These are phyloP conservation scores for Platichthys flesus DNA, from an alignment of 2,113 vertebrate species.

Conservation along the genomic window DNA sequence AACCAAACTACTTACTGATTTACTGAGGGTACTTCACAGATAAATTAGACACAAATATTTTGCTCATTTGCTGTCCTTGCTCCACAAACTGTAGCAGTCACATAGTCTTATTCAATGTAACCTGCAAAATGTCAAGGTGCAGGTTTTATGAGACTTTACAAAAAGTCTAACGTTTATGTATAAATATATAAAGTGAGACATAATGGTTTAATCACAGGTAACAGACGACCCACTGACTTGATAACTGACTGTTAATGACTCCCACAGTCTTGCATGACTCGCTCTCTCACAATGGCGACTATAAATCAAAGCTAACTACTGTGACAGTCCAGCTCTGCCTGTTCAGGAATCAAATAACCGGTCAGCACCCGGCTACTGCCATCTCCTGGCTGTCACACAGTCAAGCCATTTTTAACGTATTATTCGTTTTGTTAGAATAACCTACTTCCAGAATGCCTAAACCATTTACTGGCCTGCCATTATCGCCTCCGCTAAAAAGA, in stretches of 20 bases:
- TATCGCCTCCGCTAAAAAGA: slow-evolving; percentile 23
- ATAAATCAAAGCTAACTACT: slow-evolving; percentile 7
- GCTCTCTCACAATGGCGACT: slow-evolving; percentile 8
- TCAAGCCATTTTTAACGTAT: not conserved
- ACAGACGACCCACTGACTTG: not conserved
- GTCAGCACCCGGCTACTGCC: slow-evolving; percentile 44
- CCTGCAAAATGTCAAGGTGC: not conserved
- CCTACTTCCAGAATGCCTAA: not conserved
- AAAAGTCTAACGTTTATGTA: too few species aligned
- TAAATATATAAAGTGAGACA: not conserved
- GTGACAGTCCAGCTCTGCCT: not conserved
- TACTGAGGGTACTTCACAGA: not conserved
- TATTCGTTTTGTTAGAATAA: not conserved
- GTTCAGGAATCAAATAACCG: slow-evolving; percentile 24
- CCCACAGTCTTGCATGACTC: not conserved
- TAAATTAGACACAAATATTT: too few species aligned
- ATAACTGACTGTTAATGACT: slow-evolving; percentile 9
- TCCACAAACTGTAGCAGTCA: not conserved
- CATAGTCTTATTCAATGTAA: not conserved
- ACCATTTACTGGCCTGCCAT: slow-evolving; percentile 18
- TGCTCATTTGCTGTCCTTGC: too few species aligned
- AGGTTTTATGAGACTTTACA: not conserved
- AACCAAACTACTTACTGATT: not conserved
- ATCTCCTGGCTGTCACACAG: slow-evolving; percentile 55
- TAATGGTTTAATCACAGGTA: not conserved